Evolutionary conservation across 2,113 vertebrate species (phyloP).

Genomic region (Pachycephala philippinensis): DNA sequence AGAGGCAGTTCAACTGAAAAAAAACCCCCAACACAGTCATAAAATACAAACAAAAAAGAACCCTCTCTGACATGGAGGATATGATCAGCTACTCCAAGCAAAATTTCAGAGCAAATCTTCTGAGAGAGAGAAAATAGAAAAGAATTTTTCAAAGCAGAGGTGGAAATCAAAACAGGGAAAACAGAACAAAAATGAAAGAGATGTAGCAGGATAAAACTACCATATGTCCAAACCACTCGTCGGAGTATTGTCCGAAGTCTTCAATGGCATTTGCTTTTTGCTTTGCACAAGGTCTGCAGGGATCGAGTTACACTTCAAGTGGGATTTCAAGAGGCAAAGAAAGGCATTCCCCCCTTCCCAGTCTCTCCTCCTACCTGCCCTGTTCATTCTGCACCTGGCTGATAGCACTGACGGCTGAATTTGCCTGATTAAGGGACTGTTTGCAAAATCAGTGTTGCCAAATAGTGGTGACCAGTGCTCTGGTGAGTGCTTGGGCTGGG

Average conservation of each 20-base stretch:
- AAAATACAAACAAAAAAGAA: conserved; percentile 84
- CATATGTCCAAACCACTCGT: background rate
- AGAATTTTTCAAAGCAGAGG: background rate
- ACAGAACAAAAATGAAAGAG: background rate
- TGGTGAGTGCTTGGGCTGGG: background rate
- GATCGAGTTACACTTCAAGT: conserved; percentile 34
- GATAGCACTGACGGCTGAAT: background rate
- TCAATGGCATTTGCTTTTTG: conserved; percentile 12
- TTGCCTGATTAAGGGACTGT: background rate
- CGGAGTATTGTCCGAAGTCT: background rate
- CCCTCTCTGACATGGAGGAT: conserved; percentile 82
- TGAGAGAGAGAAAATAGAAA: conserved; percentile 72
- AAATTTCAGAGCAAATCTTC: conserved; percentile 79
- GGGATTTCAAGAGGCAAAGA: background rate
- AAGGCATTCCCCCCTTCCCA: background rate
- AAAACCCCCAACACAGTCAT: conserved; percentile 82
- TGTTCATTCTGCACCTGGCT: background rate
- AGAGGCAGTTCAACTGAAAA: conserved; percentile 92
- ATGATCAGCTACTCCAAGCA: conserved; percentile 80
- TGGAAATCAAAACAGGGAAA: conserved; percentile 16
- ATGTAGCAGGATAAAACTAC: conserved; percentile 8
- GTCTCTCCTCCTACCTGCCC: background rate
- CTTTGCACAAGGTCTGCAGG: conserved; percentile 28
- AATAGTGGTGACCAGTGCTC: background rate
- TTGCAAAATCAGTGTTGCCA: background rate